Base-by-base conservation (phyloP, 2,113 vertebrate genomes). In the Esox niger region DNA sequence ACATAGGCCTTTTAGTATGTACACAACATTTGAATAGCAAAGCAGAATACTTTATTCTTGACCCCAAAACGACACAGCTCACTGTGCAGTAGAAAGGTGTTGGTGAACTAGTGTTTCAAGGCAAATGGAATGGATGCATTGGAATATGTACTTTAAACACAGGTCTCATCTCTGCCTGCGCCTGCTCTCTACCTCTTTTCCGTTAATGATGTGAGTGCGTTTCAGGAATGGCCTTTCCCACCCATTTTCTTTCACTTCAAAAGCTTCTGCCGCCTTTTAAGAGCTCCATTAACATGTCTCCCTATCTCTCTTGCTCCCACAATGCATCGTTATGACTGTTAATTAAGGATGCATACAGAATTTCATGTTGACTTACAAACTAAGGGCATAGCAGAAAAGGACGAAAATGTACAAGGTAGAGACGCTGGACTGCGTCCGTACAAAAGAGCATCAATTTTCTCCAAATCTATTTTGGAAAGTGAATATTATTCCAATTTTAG, bases 271-370 rank as follows among this genome's bases (percentile, higher is more conserved):
- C 47, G 68, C 55, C 55, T n/a, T 66, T 79, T 78, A 87, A 84
- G 76, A 73, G 82, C 77, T 60, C 73, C 79, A 73, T 84, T 89
- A 90, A 82, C 85, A 73, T 57, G 75, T 57, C 60, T 74, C 61
- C 68, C 70, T 15, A 0, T 2, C 38, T 43, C 38, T 68, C 77
- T 21, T 70, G 69, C 46, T 20, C 60, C 65, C 69, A 73, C 78
- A 81, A 85, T 85, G 73, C 71, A 86, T 84, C 83, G 82, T 65
- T 77, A 78, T 74, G 75, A 77, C 72, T 68, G 71, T 74, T n/a
- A 78, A 79, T 81, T 70, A 63, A 64, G 58, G 75, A 85, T 68
- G 71, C 64, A 74, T 68, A 56, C 38, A 65, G 61, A 67, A 74
- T 66, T 57, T 23, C 59, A 76, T 72, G 71, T 79, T 86, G 78